A percentile compares a stretch with the other conserved stretches of the same genome.
Evolutionary conservation across 2,113 vertebrate genomes (phyloP).

Genomic region (Leucopsar rothschildi): DNA sequence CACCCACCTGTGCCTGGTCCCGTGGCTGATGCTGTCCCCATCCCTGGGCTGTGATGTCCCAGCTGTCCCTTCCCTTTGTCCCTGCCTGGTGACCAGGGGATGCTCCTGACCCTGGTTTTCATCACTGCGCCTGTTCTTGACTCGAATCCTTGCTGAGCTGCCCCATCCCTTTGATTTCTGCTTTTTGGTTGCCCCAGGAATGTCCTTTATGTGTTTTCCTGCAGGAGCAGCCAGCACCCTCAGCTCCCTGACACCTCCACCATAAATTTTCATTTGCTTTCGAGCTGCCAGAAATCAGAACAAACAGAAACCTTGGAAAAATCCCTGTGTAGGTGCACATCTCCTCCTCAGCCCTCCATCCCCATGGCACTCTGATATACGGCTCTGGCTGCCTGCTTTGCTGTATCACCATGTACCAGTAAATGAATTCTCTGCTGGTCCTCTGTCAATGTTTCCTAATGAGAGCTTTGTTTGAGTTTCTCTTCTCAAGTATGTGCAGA

Average conservation of each 20-base stretch:
- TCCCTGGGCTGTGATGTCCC: rapidly evolving
- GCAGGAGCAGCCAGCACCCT: neutral
- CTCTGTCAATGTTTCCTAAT: conserved; percentile 60
- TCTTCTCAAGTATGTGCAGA: conserved; percentile 33
- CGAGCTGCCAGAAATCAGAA: neutral
- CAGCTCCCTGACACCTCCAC: neutral
- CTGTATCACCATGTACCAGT: neutral
- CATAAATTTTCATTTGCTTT: neutral
- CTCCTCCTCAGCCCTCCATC: neutral
- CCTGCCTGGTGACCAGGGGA: neutral
- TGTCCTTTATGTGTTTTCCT: neutral
- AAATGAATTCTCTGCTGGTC: conserved; percentile 43
- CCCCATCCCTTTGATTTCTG: neutral
- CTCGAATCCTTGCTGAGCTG: neutral
- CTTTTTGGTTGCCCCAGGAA: neutral
- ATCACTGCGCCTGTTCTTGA: rapidly evolving
- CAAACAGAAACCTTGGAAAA: neutral
- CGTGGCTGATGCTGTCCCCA: neutral
- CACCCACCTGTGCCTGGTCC: neutral
- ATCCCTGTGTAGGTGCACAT: neutral
- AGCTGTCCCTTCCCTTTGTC: neutral
- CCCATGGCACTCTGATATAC: neutral
- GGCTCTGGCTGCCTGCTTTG: neutral
- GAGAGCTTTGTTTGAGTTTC: conserved; percentile 62
- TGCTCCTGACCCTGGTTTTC: neutral